Percentiles rank a stretch among this genome's conserved stretches.
These are phyloP conservation scores for Camptogramma bilineatum DNA, from an alignment of 2,888 invertebrate species.

Conservation along the genomic window DNA sequence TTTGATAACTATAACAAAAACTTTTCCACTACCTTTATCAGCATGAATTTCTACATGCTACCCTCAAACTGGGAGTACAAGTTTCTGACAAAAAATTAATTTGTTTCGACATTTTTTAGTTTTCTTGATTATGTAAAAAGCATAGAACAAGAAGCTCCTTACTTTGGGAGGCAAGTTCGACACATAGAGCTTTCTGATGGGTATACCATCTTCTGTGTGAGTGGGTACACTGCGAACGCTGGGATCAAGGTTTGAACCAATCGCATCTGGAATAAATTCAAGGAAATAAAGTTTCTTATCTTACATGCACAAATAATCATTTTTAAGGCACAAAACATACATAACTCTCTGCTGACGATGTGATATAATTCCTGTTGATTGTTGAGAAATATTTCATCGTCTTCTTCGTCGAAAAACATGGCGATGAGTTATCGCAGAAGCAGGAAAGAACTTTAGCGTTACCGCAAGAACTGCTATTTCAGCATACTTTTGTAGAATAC, in stretches of 20 bases:
- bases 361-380: constrained; percentile 71
- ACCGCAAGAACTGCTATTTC: constrained; percentile 45
- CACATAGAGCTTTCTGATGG: constrained; percentile 85
- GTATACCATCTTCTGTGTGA: constrained; percentile 85
- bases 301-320: constrained; percentile 9
- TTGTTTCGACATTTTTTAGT: too few relatives aligned
- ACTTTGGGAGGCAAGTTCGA: constrained; percentile 85
- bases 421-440: constrained; percentile 50
- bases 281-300: background rate
- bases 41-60: background rate
- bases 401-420: constrained; percentile 73
- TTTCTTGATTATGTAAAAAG: background rate
- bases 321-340: constrained; percentile 54
- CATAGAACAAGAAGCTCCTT: constrained; percentile 42
- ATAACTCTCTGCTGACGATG: constrained; percentile 69
- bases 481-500: constrained; percentile 56
- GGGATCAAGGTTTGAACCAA: constrained; percentile 62
- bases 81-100: too few relatives aligned
- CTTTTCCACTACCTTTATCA: background rate
- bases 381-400: constrained; percentile 65
- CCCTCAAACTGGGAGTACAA: background rate
- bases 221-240: constrained; percentile 69
- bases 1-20: background rate
- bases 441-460: constrained; percentile 21
- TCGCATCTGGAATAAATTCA: constrained; percentile 61